Evolutionary conservation across 2,113 vertebrate genomes (phyloP).

Genomic region (Mionectes macconnelli): DNA sequence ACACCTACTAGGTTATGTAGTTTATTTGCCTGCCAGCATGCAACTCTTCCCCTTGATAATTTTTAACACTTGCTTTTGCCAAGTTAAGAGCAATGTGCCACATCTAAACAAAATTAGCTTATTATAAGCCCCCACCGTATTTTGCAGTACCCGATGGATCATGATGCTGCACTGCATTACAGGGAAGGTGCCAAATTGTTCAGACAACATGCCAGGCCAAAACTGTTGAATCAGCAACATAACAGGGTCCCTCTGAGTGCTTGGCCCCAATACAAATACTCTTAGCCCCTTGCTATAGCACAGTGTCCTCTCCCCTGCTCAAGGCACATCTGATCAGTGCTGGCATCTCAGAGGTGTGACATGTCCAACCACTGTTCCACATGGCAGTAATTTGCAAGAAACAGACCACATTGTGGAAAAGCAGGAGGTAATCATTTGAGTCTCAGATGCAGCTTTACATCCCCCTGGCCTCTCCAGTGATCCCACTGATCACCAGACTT

Average conservation of each 20-base stretch:
- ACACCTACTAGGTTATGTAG: background rate
- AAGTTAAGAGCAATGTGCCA: background rate
- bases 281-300: background rate
- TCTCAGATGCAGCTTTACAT: background rate
- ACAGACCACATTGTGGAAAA: background rate
- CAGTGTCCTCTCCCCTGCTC: background rate
- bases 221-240: background rate
- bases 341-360: background rate
- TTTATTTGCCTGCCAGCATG: background rate
- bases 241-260: background rate
- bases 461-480: background rate
- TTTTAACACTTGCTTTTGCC: background rate
- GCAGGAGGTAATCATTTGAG: background rate
- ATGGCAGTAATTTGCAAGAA: background rate
- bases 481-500: background rate
- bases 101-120: background rate
- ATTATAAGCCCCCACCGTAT: background rate
- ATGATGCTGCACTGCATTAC: background rate
- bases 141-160: background rate
- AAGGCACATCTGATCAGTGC: background rate
- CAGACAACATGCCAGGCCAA: background rate
- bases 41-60: background rate
- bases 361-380: accelerated
- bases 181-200: background rate
- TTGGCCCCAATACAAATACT: background rate